Evolutionary conservation across 2,888 invertebrate species (phyloP).

Genomic region (Zaprionus bogoriensis): DNA sequence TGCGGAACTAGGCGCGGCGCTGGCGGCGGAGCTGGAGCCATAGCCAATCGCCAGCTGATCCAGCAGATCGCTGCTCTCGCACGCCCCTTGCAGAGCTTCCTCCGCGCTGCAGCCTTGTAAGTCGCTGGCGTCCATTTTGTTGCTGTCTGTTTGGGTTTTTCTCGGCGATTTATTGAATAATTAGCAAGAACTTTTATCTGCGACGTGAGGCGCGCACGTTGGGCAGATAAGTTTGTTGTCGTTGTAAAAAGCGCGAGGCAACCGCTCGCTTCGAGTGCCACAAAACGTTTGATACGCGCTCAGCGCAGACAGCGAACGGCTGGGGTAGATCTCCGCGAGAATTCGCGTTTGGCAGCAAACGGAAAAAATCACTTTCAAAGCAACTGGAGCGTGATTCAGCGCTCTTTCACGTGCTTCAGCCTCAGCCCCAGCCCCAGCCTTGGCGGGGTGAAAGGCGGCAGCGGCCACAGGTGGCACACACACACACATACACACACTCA

Average conservation of each 20-base stretch:
- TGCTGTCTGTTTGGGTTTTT: not conserved
- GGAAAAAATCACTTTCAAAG: conserved; percentile 46
- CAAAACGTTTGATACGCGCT: conserved; percentile 46
- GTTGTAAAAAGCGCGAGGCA: conserved; percentile 5
- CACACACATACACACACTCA: conserved; percentile 15
- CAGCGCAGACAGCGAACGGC: conserved; percentile 38
- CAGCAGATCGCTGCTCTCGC: conserved; percentile 27
- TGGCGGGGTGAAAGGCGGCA: conserved; percentile 64
- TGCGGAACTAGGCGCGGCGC: conserved; percentile 16
- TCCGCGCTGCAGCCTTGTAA: conserved; percentile 43
- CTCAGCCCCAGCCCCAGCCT: too few species aligned
- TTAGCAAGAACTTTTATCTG: conserved; percentile 37
- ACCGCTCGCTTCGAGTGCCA: conserved; percentile 47
- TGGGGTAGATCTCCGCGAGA: conserved; percentile 39
- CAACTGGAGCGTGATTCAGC: conserved; percentile 71
- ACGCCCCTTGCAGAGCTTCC: conserved; percentile 32
- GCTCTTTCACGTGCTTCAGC: conserved; percentile 66
- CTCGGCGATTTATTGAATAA: not conserved
- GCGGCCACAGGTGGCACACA: conserved; percentile 37
- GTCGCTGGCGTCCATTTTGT: conserved; percentile 33
- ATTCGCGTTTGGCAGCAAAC: conserved; percentile 19
- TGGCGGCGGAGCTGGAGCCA: not conserved
- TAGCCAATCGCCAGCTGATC: conserved; percentile 5
- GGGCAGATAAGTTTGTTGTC: conserved; percentile 40
- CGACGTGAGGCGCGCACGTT: conserved; percentile 53